Evolutionary conservation across 2,113 vertebrate species (phyloP), one percentile per base, ranked within the genome.

Genomic region (Mus pahari): DNA sequence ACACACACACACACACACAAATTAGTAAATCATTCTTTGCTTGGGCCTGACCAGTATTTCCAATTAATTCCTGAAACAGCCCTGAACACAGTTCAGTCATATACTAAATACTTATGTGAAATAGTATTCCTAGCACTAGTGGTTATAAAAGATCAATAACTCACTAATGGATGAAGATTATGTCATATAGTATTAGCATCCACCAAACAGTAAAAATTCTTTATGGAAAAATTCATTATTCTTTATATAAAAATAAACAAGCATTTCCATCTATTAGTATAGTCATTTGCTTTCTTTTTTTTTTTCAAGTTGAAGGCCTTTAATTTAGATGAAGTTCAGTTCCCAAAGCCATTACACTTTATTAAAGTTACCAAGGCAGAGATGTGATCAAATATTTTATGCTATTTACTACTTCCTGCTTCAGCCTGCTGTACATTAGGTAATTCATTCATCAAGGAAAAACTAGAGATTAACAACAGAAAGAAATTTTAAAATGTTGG

Each of bases 401-500:
- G n/a, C n/a, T n/a, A n/a, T n/a, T n/a, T 64, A 19, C 39, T 64
- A 64, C 16, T 13, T 42, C 39, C 82, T 84, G 26, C 60, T 42
- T 84, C 39, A 64, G n/a, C 13, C 33, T 62, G 20, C 81, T 64
- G 8, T 20, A 45, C 45, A 42, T 36, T 62, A 62, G 26, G 55
- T 74, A 66, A 73, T 74, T 82, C 26, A 48, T 42, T 55, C 13
- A 83, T 94, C 62, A 92, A 42, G 31, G 16, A 71, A 95, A 95
- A 96, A 87, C 13, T 83, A 84, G 31, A 94, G 17, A 78, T 12
- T 50, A 82, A 53, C 7, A n/a, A 78, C 11, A 75, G 33, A 45
- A 90, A 83, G 1, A 82, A 77, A 71, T 83, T 68, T 73, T 22
- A 55, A 90, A 90, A 75, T 66, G 48, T 68, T 94, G 20, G 24